Percentiles rank a stretch among this genome's conserved stretches.
phyloP scores from a whole-genome alignment of 1,140 invertebrate genomes.

The Venustaconcha ellipsiformis region DNA sequence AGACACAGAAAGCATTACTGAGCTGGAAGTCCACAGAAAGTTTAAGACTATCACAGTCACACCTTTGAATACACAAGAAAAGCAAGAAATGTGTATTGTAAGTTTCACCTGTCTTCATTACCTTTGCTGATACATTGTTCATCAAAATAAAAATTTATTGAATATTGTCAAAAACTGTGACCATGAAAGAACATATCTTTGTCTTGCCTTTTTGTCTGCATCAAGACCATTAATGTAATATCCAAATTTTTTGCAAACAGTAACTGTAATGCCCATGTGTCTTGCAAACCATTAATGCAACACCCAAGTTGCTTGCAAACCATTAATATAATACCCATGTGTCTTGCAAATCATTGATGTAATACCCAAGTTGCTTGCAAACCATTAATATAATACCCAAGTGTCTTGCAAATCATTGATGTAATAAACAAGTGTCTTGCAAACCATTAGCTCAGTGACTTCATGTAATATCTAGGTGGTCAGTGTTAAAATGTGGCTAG shows the following conservation, averaged over 20 bases:
- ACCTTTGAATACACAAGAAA: conserved; percentile 21
- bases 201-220: background rate
- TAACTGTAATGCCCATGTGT: no score
- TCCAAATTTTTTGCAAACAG: no score
- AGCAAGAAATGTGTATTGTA: conserved; percentile 46
- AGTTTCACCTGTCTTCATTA: background rate
- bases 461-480: no score
- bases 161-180: background rate
- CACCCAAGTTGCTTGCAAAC: no score
- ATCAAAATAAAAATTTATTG: background rate
- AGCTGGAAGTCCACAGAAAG: conserved; percentile 29
- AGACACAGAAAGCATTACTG: conserved; percentile 33
- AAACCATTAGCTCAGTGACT: no score
- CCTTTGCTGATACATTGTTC: background rate
- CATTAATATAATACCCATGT: background rate
- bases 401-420: no score
- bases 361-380: no score
- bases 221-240: background rate
- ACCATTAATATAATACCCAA: background rate
- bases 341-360: no score
- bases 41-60: conserved; percentile 32
- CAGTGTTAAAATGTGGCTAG: no score
- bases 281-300: no score
- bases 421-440: no score
- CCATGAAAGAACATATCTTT: background rate